Evolutionary conservation across 2,888 invertebrate species (phyloP), one percentile per base, ranked within the genome.

Genomic region (Therioaphis trifolii): DNA sequence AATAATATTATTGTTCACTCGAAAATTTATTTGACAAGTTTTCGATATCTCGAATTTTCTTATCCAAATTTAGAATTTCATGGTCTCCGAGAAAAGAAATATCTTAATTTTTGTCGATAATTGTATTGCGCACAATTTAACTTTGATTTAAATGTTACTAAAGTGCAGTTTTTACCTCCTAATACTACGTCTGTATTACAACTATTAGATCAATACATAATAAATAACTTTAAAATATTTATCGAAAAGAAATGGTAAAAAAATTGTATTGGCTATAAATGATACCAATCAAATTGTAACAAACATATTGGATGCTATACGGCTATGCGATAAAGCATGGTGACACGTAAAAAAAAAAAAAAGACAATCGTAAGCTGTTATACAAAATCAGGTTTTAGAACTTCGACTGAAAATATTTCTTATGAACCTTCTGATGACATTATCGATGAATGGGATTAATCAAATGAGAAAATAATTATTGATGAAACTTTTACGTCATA

Each of bases 71-170:
- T n/a, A n/a, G n/a, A n/a, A n/a, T n/a, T n/a, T 86, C 82, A 85
- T 88, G 78, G 43, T 69, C 9, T 15, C 12, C 24, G 24, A 46
- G 24, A 86, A 68, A 55, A 71, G 86, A 71, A 85, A 40, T 40
- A 68, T 85, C 4, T 46, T 82, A 82, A 43, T 82, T 71, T 68
- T 82, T 82, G 21, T 82, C 3, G 80, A 82, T 52, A 61, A 61
- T n/a, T 61, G 21, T 61, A 29, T 21, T 2, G 69, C 40, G 29
- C 43, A 69, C 29, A 66, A 68, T 79, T 29, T 68, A 69, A 49
- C 66, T 68, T 40, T n/a, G 18, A 68, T n/a, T n/a, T 68, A 24
- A 78, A 78, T 49, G 49, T 21, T 49, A 66, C 52, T 68, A 43
- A 76, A 75, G 69, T 82, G 18, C n/a, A 68, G n/a, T 68, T 46